Evolutionary conservation across 2,113 vertebrate species (phyloP).

Genomic region (Poicephalus gulielmi): DNA sequence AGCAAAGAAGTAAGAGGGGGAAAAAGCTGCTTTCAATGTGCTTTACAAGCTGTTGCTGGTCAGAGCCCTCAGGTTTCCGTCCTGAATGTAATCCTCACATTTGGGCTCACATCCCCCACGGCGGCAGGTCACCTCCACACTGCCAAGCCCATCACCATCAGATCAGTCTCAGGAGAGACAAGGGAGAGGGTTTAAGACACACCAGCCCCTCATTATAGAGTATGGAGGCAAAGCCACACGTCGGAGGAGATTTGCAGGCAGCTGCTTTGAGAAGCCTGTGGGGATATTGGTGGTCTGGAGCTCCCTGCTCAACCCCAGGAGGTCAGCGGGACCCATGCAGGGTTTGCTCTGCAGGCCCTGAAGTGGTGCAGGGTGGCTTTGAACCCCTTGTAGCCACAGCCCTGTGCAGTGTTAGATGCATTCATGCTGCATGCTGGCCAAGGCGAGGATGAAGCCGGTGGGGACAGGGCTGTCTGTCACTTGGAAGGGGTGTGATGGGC

Average conservation of each 20-base stretch:
- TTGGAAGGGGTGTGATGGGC: not conserved
- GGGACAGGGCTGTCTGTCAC: not conserved
- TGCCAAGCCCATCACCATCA: not conserved
- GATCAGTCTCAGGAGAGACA: fast-evolving
- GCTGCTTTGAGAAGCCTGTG: not conserved
- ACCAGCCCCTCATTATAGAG: not conserved
- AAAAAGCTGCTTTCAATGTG: not conserved
- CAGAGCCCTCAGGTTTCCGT: not conserved
- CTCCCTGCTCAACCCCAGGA: not conserved
- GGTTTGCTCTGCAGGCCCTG: not conserved
- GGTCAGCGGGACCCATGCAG: not conserved
- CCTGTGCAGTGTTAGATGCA: fast-evolving
- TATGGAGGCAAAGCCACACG: not conserved
- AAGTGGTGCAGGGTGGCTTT: not conserved
- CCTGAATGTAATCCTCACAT: fast-evolving
- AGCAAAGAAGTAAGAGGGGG: not conserved
- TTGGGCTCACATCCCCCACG: fast-evolving
- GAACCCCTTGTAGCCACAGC: not conserved
- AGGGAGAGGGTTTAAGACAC: not conserved
- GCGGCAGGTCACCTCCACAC: not conserved
- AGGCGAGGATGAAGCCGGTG: not conserved
- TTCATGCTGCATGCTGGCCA: fast-evolving
- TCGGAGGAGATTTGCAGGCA: not conserved
- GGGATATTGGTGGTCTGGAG: not conserved
- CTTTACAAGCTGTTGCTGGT: not conserved